Evolutionary conservation across 1,140 invertebrate species (phyloP).

Genomic region (Ylistrum balloti): DNA sequence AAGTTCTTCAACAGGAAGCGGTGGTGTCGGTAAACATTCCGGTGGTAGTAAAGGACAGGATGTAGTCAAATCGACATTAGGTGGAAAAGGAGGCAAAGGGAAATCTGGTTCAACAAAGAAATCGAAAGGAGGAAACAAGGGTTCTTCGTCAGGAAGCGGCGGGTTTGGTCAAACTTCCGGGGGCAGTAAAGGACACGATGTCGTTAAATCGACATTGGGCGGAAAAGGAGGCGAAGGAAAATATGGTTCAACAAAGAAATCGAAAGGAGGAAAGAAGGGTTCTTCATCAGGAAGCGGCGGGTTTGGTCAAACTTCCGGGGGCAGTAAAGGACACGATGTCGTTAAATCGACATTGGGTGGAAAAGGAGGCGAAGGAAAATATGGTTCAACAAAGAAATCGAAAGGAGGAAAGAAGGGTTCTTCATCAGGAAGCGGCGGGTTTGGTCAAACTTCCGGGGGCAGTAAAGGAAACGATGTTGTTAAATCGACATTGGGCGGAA

Average conservation of each 20-base stretch:
- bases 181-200: not conserved
- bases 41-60: not conserved
- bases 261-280: not conserved
- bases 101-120: not conserved
- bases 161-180: not conserved
- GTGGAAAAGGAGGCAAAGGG: no score
- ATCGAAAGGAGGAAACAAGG: not conserved
- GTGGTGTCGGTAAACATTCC: not conserved
- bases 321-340: not conserved
- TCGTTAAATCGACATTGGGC: not conserved
- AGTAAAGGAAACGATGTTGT: not conserved
- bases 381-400: no score
- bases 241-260: not conserved
- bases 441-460: not conserved
- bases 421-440: not conserved
- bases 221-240: no score
- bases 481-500: no score
- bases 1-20: no score
- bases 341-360: no score
- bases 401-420: not conserved
- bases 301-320: not conserved
- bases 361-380: not conserved
- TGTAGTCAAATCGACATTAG: no score
- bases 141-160: not conserved
- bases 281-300: not conserved